Base-by-base conservation (phyloP, 1,140 invertebrate genomes). In the Listronotus oregonensis region DNA sequence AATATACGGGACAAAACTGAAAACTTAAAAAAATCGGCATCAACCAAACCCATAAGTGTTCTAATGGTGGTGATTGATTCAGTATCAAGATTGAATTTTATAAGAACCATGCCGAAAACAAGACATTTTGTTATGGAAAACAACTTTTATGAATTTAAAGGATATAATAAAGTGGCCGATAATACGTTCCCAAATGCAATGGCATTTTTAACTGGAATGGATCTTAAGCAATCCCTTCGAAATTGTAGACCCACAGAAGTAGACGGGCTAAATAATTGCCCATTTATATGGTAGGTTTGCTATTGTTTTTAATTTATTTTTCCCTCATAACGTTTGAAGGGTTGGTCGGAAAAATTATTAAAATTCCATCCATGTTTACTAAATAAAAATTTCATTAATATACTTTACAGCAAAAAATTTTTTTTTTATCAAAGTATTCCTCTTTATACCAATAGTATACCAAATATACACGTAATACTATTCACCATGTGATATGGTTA, bases 101-200 rank as follows among this genome's bases (percentile, higher is more conserved):
- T 86, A n/a, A 83, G 90, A 32, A 87, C 89, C 21, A 87, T 95
- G 87, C 90, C 90, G 7, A 82, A 83, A 70, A 94, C 92, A 0
- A 80, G 84, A 6, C 75, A 82, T 27, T 89, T 87, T 75, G 77
- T 96, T 11, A 81, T 82, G 32, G 80, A 71, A 9, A 70, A 73
- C 32, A 27, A 67, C 14, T 88, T 85, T 75, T 69, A 85, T 7
- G 80, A 82, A 37, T 77, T 88, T 15, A 76, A 80, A 37, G 87
- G 87, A 0, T 89, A 87, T 71, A 87, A 85, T 60, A 89, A 89
- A 77, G 82, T 87, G 67, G 90, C 85, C 5, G 90, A 91, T 69
- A 93, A 93, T 69, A 93, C 90, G 0, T 93, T 90, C 75, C 90
- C 91, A 0, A 94, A 94, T 77, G 75, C 94, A 18, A 89, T 94